Evolutionary conservation across 2,888 invertebrate genomes (phyloP), one percentile per base, ranked within the genome.

Genomic region (Microctonus brassicae): DNA sequence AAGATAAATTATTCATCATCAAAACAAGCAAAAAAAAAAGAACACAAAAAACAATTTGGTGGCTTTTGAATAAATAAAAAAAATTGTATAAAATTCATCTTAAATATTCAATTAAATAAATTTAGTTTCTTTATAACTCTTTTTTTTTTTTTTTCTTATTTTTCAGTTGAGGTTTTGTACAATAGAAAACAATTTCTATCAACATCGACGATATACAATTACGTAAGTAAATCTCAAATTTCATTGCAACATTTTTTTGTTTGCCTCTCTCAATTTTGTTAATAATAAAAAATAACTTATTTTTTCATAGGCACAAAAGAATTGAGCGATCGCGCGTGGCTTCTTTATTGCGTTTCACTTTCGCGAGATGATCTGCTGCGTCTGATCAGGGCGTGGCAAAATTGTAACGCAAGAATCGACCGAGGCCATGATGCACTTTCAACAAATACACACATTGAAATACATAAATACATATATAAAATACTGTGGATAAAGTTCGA

Each of bases 271-370:
- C 58, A 3, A 57, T 29, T 13, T 60, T 13, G 36, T 20, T 17
- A n/a, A n/a, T n/a, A n/a, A n/a, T n/a, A n/a, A n/a, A n/a, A n/a
- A n/a, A n/a, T n/a, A n/a, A n/a, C n/a, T n/a, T 53, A 64, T 26
- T 36, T 58, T 68, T 68, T 66, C 72, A 17, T n/a, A 4, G 17
- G 47, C 13, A n/a, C 4, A 5, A 33, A 1, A 39, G 39, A 39
- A n/a, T 39, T 39, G 47, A 2, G 17, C 47, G 47, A 17, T 2
- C 42, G 42, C 72, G 76, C 77, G 81, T 82, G 82, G 83, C 83
- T 84, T 80, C 82, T 84, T 84, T 84, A 83, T 83, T 85, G 86
- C 86, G 86, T 87, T 87, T 86, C 87, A 87, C 87, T 87, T 87
- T 87, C 86, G 86, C 86, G 86, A 77, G 77, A 87, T 86, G 87